These are phyloP conservation scores for Ashinkailepas kermadecensis DNA, from an alignment of 2,888 invertebrate species.

Conservation along the genomic window DNA sequence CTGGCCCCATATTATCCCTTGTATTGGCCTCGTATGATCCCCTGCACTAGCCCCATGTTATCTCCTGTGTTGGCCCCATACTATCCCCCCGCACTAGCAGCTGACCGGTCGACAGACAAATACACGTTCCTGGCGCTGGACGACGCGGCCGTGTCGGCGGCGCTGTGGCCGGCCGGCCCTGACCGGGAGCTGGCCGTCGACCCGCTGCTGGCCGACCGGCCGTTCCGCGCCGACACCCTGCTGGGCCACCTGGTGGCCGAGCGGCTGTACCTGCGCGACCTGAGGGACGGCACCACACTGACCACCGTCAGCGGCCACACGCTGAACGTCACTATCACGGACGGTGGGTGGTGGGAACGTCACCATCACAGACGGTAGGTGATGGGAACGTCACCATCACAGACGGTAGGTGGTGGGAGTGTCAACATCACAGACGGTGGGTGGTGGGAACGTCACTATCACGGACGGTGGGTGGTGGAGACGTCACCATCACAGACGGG, in stretches of 20 bases:
- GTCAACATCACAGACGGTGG: too few relatives aligned
- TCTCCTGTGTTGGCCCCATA: not conserved
- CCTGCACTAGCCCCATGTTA: too few relatives aligned
- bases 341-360: conserved; percentile 27
- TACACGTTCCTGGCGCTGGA: conserved; percentile 8
- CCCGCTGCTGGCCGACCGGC: conserved; percentile 33
- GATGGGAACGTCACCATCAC: too few relatives aligned
- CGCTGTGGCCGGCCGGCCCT: not conserved
- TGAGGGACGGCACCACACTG: conserved; percentile 50
- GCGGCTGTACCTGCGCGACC: conserved; percentile 48
- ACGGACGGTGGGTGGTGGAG: too few relatives aligned
- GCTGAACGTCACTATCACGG: conserved; percentile 44
- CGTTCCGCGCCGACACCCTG: conserved; percentile 46
- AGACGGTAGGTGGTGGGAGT: too few relatives aligned
- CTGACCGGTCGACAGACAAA: not conserved
- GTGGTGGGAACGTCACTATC: too few relatives aligned
- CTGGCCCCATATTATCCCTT: too few relatives aligned
- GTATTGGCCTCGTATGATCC: too few relatives aligned
- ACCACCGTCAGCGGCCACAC: conserved; percentile 54
- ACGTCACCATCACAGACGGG: too few relatives aligned
- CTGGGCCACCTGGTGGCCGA: conserved; percentile 35
- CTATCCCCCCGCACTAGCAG: not conserved
- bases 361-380: too few relatives aligned
- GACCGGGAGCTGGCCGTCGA: conserved; percentile 15
- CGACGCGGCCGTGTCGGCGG: not conserved